These are phyloP conservation scores for Eptatretus atami DNA, from an alignment of 2,797 vertebrate genomes.

Conservation along the genomic window DNA sequence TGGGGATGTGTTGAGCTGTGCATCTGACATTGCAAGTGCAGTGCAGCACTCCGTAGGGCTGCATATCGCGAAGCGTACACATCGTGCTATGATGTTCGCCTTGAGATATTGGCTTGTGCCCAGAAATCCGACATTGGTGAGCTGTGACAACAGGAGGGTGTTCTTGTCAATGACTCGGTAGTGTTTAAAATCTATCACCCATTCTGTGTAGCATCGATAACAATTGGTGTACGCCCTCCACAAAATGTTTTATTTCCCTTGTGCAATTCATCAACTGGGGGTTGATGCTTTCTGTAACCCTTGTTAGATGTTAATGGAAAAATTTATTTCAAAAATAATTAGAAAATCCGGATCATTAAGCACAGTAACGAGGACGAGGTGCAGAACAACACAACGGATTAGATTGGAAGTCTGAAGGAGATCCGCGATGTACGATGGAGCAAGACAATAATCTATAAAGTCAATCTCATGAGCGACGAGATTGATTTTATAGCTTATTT, in stretches of 20 bases:
- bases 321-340: no score
- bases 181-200: no score
- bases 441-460: no score
- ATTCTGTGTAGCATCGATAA: neutral
- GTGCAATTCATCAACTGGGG: neutral
- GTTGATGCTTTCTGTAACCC: neutral
- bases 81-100: slow-evolving; percentile 58
- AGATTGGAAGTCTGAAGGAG: no score
- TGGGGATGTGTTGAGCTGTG: slow-evolving; percentile 36
- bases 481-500: no score
- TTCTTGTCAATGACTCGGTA: no score
- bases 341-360: no score
- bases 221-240: neutral
- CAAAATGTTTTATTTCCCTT: no score
- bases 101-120: slow-evolving; percentile 22
- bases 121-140: slow-evolving; percentile 29
- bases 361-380: no score
- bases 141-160: slow-evolving; percentile 7
- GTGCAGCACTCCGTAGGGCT: slow-evolving; percentile 28
- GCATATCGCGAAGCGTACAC: slow-evolving; percentile 40
- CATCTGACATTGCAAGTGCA: slow-evolving; percentile 38
- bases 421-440: no score
- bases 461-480: no score
- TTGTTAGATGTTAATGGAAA: neutral
- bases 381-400: no score